Percentiles rank a stretch among this genome's conserved stretches.
Evolutionary conservation across 2,888 invertebrate species (phyloP).

Genomic region (Chymomyza procnemis): DNA sequence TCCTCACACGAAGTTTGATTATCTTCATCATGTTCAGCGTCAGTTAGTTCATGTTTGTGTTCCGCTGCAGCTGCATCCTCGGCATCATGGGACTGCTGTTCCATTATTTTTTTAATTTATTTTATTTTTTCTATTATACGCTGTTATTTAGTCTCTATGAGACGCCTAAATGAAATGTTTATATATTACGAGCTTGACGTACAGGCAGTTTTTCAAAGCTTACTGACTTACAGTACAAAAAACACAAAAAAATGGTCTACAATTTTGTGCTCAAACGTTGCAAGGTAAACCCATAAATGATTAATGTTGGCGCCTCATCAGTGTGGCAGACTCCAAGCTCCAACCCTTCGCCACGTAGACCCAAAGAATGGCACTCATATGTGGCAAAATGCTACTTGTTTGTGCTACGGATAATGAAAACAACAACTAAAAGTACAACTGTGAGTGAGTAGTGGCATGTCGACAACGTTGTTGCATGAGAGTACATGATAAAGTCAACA

Average conservation of each 20-base stretch:
- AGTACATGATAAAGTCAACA: slow-evolving; percentile 71
- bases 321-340: no score
- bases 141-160: slow-evolving; percentile 48
- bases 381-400: slow-evolving; percentile 50
- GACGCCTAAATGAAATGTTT: slow-evolving; percentile 33
- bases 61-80: background rate
- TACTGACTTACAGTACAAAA: background rate
- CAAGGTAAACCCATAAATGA: slow-evolving; percentile 59
- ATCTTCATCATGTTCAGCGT: background rate
- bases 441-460: slow-evolving; percentile 22
- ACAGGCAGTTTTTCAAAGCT: background rate
- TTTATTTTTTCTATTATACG: slow-evolving; percentile 46
- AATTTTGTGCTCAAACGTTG: background rate
- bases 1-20: slow-evolving; percentile 5
- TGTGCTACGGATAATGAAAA: slow-evolving; percentile 60
- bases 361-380: background rate
- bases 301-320: slow-evolving; percentile 49
- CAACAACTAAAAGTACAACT: slow-evolving; percentile 32
- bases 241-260: background rate
- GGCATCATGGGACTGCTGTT: background rate
- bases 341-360: background rate
- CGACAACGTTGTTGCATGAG: slow-evolving; percentile 3
- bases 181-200: background rate
- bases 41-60: background rate
- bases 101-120: background rate